Conservation (phyloP, 2,113 vertebrate species). For the Steatornis caripensis region DNA sequence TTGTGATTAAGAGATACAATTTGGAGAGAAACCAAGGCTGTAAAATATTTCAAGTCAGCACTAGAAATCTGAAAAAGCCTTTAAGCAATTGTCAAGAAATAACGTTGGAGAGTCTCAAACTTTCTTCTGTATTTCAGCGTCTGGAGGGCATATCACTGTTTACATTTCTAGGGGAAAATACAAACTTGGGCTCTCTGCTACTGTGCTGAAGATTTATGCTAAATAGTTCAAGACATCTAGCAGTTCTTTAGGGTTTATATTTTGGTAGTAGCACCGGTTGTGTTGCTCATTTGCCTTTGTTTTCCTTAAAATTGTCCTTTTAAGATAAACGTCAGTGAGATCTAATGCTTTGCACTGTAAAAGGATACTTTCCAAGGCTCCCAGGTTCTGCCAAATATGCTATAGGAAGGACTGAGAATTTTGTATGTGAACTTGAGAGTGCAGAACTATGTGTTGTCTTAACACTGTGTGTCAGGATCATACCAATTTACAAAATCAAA, state of each 20-base stretch:
- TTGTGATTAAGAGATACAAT: conserved; percentile 45
- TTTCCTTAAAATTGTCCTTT: neutral
- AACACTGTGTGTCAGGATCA: neutral
- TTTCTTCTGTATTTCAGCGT: neutral
- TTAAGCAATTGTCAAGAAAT: neutral
- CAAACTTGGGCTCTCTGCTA: neutral
- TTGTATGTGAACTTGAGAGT: neutral
- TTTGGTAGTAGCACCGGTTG: neutral
- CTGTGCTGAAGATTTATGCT: neutral
- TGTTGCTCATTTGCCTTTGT: neutral
- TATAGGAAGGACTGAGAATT: neutral
- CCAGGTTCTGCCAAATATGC: neutral
- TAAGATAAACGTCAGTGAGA: neutral
- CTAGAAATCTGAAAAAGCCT: neutral
- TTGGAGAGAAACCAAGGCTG: conserved; percentile 19
- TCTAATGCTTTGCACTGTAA: neutral
- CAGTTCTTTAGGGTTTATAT: neutral
- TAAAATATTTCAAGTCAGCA: conserved; percentile 9
- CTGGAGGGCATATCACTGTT: neutral
- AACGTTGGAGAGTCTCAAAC: neutral
- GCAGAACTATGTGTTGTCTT: neutral
- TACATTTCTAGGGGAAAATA: neutral
- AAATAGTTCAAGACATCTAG: neutral
- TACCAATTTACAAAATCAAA: neutral
- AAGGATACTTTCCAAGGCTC: neutral